A percentile compares a stretch with the other conserved stretches of the same genome.
Evolutionary conservation across 2,113 vertebrate genomes (phyloP).

Genomic region (Phalacrocorax brasilianus): DNA sequence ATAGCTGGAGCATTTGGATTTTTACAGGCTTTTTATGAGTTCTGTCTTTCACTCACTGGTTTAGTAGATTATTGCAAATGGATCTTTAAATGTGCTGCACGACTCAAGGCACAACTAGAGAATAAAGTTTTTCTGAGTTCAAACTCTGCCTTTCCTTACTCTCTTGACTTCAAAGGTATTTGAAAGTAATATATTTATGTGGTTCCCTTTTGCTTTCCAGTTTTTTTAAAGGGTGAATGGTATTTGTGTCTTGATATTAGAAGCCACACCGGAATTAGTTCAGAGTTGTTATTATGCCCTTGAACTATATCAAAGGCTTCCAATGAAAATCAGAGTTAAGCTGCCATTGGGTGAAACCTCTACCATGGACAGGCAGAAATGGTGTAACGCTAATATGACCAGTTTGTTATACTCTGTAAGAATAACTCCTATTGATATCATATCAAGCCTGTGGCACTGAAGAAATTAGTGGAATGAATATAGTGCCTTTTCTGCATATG

Average conservation of each 20-base stretch:
- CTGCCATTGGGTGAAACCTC: background rate
- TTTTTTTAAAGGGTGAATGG: slow-evolving; percentile 35
- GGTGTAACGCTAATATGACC: background rate
- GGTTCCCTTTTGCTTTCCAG: background rate
- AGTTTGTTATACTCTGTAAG: background rate
- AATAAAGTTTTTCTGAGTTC: slow-evolving; percentile 40
- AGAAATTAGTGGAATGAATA: background rate
- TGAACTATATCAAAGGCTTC: slow-evolving; percentile 35
- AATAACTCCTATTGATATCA: background rate
- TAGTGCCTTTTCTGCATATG: background rate
- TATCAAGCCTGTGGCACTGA: background rate
- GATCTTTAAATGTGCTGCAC: slow-evolving; percentile 57
- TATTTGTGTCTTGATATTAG: slow-evolving; percentile 33
- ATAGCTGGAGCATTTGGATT: slow-evolving; percentile 61
- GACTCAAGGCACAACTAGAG: slow-evolving; percentile 46
- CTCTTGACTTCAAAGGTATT: slow-evolving; percentile 53
- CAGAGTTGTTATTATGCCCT: background rate
- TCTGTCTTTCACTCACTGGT: slow-evolving; percentile 61
- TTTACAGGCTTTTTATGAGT: slow-evolving; percentile 63
- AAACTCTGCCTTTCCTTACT: slow-evolving; percentile 34
- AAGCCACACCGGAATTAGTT: slow-evolving; percentile 6
- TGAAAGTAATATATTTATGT: slow-evolving; percentile 14
- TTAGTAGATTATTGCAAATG: slow-evolving; percentile 60
- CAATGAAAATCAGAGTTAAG: background rate
- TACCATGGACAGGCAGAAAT: background rate